phyloP scores from a whole-genome alignment of 2,888 invertebrate genomes.

The Chrysomela aeneicollis region DNA sequence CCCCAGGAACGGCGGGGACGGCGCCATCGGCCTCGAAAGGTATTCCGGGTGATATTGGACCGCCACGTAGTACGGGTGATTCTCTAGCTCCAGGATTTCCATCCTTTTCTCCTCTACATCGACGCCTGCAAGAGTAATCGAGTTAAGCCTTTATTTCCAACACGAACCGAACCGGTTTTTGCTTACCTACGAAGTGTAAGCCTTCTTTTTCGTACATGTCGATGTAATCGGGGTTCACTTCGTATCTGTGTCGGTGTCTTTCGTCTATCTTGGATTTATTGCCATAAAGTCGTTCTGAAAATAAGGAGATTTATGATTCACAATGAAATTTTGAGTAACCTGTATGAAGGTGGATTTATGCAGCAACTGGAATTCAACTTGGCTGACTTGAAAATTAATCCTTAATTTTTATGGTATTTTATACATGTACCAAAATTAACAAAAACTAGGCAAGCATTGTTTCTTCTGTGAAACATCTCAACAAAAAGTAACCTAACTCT shows the following conservation, averaged over 20 bases:
- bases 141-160: too few species aligned
- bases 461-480: too few species aligned
- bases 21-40: conserved; percentile 86
- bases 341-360: too few species aligned
- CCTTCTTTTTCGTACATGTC: conserved; percentile 79
- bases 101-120: conserved; percentile 87
- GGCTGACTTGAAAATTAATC: too few species aligned
- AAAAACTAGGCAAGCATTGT: too few species aligned
- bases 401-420: too few species aligned
- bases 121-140: conserved; percentile 67
- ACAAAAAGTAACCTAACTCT: too few species aligned
- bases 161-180: background rate
- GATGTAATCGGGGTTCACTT: conserved; percentile 83
- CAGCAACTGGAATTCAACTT: too few species aligned
- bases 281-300: conserved; percentile 78
- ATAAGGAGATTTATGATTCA: too few species aligned
- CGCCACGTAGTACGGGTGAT: conserved; percentile 92
- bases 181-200: conserved; percentile 83
- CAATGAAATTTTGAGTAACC: too few species aligned
- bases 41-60: conserved; percentile 99
- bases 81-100: conserved; percentile 90
- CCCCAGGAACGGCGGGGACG: conserved; percentile 96
- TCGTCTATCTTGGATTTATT: conserved; percentile 84
- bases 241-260: conserved; percentile 96
- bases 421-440: too few species aligned